Conservation (phyloP, 2,797 vertebrate species). For the Onychomys torridus region DNA sequence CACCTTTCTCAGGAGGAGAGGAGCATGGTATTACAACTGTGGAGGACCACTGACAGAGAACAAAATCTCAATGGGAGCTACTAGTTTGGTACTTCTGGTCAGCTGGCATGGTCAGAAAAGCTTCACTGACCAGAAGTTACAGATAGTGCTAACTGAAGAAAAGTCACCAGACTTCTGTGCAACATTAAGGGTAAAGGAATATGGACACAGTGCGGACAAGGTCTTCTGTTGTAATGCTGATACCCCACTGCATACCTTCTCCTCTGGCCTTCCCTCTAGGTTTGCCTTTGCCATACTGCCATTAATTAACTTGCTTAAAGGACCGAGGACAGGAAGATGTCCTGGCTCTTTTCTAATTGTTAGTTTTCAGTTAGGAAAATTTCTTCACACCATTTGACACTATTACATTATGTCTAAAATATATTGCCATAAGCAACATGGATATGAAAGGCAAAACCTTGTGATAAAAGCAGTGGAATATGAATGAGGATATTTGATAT, state of each 20-base stretch:
- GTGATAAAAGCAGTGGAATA: background rate
- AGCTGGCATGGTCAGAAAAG: background rate
- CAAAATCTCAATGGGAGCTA: background rate
- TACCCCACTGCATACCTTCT: background rate
- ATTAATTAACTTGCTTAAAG: background rate
- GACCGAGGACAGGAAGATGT: background rate
- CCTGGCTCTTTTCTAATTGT: background rate
- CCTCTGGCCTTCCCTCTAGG: background rate
- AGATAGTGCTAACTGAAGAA: background rate
- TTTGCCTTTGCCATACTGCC: background rate
- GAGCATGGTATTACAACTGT: background rate
- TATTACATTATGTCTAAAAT: slow-evolving; percentile 32
- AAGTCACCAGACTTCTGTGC: background rate
- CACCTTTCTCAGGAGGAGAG: background rate
- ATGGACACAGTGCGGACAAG: background rate
- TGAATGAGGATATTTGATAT: background rate
- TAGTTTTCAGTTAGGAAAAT: slow-evolving; percentile 42
- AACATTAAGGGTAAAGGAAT: background rate
- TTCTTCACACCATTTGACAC: background rate
- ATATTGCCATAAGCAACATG: background rate
- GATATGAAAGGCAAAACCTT: slow-evolving; percentile 8
- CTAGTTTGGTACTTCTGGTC: background rate
- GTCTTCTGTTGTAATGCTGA: background rate
- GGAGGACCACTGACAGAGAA: background rate
- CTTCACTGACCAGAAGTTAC: background rate